Percentiles rank a stretch among this genome's conserved stretches.
phyloP scores from a whole-genome alignment of 2,113 vertebrate species.

The Anas platyrhynchos region DNA sequence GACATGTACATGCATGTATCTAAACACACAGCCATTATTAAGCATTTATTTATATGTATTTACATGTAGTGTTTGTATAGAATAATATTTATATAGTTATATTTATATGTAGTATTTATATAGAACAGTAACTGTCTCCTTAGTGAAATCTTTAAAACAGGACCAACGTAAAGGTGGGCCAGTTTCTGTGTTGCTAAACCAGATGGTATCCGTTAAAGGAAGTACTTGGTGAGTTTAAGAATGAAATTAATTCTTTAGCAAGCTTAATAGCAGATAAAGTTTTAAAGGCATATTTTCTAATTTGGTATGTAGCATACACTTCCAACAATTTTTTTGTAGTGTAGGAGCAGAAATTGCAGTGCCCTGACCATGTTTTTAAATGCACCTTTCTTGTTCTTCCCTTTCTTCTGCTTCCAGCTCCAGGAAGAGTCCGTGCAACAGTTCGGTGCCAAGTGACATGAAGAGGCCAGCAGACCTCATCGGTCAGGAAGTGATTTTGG shows the following conservation, averaged over 20 bases:
- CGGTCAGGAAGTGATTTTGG: constrained; percentile 86
- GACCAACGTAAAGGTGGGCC: fast-evolving
- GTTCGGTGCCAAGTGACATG: neutral
- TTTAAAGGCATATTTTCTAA: neutral
- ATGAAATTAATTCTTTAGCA: neutral
- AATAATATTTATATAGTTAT: neutral
- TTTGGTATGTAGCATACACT: fast-evolving
- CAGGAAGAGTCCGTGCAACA: constrained; percentile 47
- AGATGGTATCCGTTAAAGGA: neutral
- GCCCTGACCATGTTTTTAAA: neutral
- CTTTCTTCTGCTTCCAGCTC: constrained; percentile 62
- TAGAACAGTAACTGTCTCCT: neutral
- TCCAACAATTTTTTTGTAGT: neutral
- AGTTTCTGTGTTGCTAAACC: neutral
- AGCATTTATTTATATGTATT: neutral
- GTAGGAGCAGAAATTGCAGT: neutral
- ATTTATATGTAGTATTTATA: neutral
- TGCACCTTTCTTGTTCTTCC: neutral
- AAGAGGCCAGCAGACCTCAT: constrained; percentile 74
- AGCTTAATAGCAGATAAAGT: neutral
- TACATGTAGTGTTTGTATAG: neutral
- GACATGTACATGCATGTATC: fast-evolving
- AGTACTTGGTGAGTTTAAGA: neutral
- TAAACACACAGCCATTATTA: neutral
- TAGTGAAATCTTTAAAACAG: neutral